Evolutionary conservation across 1,140 invertebrate species (phyloP).

Genomic region (Anastrepha obliqua): DNA sequence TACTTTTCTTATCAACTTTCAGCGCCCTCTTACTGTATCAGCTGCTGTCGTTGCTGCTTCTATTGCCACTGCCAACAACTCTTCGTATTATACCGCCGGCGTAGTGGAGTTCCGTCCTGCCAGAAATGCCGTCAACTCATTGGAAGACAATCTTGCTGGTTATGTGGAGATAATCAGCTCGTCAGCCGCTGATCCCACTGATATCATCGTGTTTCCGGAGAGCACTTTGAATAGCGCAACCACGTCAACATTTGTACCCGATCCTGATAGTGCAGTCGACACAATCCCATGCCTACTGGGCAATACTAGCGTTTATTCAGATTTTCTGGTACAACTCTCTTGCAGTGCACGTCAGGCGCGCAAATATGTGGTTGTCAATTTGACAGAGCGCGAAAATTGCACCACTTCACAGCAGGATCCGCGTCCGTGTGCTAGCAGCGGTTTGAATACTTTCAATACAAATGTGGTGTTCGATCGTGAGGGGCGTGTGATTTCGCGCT

Average conservation of each 20-base stretch:
- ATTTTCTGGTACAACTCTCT: slow-evolving; percentile 65
- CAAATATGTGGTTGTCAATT: slow-evolving; percentile 83
- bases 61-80: slow-evolving; percentile 63
- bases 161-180: slow-evolving; percentile 67
- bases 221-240: slow-evolving; percentile 73
- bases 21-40: slow-evolving; percentile 60
- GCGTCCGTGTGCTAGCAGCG: slow-evolving; percentile 69
- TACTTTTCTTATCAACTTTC: slow-evolving; percentile 49
- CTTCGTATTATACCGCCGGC: slow-evolving; percentile 75
- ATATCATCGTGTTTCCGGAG: slow-evolving; percentile 92
- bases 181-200: slow-evolving; percentile 71
- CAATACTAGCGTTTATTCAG: slow-evolving; percentile 30
- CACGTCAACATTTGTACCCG: slow-evolving; percentile 62
- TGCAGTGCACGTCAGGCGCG: slow-evolving; percentile 62
- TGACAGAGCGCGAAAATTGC: slow-evolving; percentile 80
- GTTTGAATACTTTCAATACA: slow-evolving; percentile 80
- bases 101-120: slow-evolving; percentile 75
- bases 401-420: slow-evolving; percentile 66
- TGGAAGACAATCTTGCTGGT: slow-evolving; percentile 61
- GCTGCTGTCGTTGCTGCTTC: slow-evolving; percentile 68
- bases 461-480: slow-evolving; percentile 82
- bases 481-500: slow-evolving; percentile 78
- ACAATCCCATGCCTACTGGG: slow-evolving; percentile 61
- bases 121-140: neutral
- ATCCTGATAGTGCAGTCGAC: slow-evolving; percentile 33